A percentile compares a stretch with the other conserved stretches of the same genome.
phyloP scores from a whole-genome alignment of 2,888 invertebrate species.

The Altica lythri region DNA sequence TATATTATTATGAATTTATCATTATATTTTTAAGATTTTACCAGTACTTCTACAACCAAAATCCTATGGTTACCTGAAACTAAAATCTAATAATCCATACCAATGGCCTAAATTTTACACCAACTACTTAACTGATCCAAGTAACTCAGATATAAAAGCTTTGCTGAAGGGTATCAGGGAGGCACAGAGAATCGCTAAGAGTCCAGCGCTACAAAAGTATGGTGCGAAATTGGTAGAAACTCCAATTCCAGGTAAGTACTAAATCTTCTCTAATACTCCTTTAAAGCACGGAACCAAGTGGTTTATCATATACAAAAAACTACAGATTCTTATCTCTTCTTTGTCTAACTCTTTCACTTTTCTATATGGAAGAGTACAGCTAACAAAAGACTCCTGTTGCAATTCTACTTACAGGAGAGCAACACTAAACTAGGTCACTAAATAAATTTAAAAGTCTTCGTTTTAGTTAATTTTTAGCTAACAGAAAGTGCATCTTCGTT shows the following conservation, averaged over 20 bases:
- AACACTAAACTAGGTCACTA: too few species aligned
- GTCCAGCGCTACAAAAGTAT: conserved; percentile 57
- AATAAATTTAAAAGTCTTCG: too few species aligned
- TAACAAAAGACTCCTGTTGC: too few species aligned
- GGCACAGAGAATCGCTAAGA: conserved; percentile 59
- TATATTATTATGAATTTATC: not conserved
- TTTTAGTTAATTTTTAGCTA: too few species aligned
- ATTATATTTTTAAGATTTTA: conserved; percentile 56
- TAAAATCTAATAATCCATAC: conserved; percentile 74
- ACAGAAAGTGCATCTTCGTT: too few species aligned
- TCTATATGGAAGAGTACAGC: too few species aligned
- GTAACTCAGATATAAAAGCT: conserved; percentile 57
- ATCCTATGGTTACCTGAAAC: conserved; percentile 69
- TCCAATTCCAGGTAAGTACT: conserved; percentile 40
- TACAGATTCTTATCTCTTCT: too few species aligned
- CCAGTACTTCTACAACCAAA: conserved; percentile 75
- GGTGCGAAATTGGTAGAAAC: conserved; percentile 33
- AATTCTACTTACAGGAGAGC: too few species aligned
- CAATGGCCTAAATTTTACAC: conserved; percentile 76
- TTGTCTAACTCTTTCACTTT: too few species aligned
- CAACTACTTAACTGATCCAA: conserved; percentile 74
- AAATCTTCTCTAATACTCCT: too few species aligned
- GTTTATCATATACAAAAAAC: too few species aligned
- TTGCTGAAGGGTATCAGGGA: conserved; percentile 57
- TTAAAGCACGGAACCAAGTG: too few species aligned